phyloP scores from a whole-genome alignment of 2,797 vertebrate species.

The Sebastolobus altivelis region DNA sequence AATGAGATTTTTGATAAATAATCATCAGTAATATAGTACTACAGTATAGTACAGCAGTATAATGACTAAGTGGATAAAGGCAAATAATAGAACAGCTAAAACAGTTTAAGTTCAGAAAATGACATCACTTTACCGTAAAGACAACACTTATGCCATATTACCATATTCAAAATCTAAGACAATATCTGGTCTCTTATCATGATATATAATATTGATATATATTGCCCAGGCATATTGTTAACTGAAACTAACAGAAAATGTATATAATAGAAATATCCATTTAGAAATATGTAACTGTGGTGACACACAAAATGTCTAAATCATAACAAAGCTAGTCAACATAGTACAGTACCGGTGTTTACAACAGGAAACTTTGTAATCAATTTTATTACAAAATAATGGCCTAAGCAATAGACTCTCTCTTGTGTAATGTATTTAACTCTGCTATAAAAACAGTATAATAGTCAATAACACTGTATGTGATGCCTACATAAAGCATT shows the following conservation, averaged over 20 bases:
- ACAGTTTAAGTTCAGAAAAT: too few species aligned
- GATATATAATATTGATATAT: too few species aligned
- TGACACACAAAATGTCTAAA: not conserved
- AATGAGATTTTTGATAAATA: too few species aligned
- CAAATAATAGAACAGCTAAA: too few species aligned
- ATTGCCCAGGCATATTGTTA: not conserved
- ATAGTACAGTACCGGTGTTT: not conserved
- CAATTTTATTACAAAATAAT: not conserved
- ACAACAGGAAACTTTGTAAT: not conserved
- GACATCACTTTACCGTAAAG: too few species aligned
- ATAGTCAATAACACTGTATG: not conserved
- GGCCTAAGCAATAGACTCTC: not conserved
- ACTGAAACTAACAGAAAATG: too few species aligned
- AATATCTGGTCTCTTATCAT: too few species aligned
- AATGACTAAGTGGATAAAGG: too few species aligned
- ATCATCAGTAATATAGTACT: too few species aligned
- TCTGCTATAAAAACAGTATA: not conserved
- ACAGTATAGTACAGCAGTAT: too few species aligned
- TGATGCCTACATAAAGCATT: not conserved
- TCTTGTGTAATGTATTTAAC: not conserved
- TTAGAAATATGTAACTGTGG: not conserved
- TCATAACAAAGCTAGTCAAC: not conserved
- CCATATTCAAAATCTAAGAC: too few species aligned
- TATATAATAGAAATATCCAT: not conserved
- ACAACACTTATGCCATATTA: too few species aligned